Evolutionary conservation across 2,797 vertebrate genomes (phyloP), one percentile per base, ranked within the genome.

Genomic region (Tauraco hartlaubi): DNA sequence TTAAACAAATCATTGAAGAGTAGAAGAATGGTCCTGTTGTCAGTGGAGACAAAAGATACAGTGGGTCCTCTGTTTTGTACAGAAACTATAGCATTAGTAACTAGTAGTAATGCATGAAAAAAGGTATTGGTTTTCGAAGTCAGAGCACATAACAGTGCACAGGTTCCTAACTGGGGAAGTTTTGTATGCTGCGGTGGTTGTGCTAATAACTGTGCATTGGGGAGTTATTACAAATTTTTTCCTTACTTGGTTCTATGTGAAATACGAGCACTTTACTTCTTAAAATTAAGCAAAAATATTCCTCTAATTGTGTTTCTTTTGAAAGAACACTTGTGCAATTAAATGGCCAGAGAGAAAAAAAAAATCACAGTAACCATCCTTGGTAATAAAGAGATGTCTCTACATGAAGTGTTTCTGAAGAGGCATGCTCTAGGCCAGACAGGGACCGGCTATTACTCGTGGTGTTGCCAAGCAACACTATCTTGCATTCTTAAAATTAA

Each of bases 381-480:
- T 68, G 55, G 19, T 66, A 89, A 79, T 85, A 89, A 94, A 88
- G 29, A 23, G 17, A 33, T 88, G 46, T 90, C 68, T 91, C 76
- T 82, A 76, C 29, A 62, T 59, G 49, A 76, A 92, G 21, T 56
- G 49, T 59, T 93, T 94, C 59, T 86, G 28, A 85, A 87, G 86
- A 79, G 54, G 26, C 28, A 25, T 31, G 73, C 46, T 91, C 37
- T 41, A 72, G 55, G n/a, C 41, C 46, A 79, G 68, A 33, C 61
- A 82, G 4, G 3, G 64, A 68, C 52, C 14, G 66, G 56, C 51
- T 86, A 64, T 62, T 88, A 96, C 31, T 51, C 14, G 3, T 39
- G 35, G 43, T 2, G 79, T 96, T 97, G 92, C 92, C 85, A 94
- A 92, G 90, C 91, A 94, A 92, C 88, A 44, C 14, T 72, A 71